These are phyloP conservation scores for Pipa parva DNA, from an alignment of 2,113 vertebrate genomes.

Conservation along the genomic window DNA sequence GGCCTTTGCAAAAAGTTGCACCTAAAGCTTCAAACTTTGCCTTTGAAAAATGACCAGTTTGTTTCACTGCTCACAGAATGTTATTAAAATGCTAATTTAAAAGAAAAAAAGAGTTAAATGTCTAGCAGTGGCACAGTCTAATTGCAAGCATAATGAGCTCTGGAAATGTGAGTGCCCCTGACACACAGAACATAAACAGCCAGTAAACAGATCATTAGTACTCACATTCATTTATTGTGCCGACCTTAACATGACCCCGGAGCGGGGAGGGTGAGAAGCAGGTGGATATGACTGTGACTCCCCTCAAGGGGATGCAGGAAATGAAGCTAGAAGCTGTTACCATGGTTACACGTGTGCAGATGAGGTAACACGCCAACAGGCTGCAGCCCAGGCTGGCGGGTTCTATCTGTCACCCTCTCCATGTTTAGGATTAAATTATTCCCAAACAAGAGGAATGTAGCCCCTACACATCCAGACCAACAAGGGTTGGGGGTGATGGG, in stretches of 20 bases:
- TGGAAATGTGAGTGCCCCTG: slow-evolving; percentile 74
- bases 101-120: slow-evolving; percentile 76
- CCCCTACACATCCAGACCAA: slow-evolving; percentile 5
- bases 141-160: slow-evolving; percentile 78
- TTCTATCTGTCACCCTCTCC: slow-evolving; percentile 46
- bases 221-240: slow-evolving; percentile 73
- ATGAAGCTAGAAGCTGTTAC: slow-evolving; percentile 66
- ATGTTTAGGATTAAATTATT: slow-evolving; percentile 51
- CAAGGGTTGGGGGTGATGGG: background rate
- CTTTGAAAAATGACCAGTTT: slow-evolving; percentile 76
- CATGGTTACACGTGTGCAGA: slow-evolving; percentile 66
- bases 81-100: slow-evolving; percentile 83
- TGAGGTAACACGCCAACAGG: slow-evolving; percentile 61
- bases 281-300: slow-evolving; percentile 71
- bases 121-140: slow-evolving; percentile 72
- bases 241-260: slow-evolving; percentile 71
- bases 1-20: slow-evolving; percentile 57
- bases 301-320: slow-evolving; percentile 69
- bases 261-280: slow-evolving; percentile 69
- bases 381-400: slow-evolving; percentile 53
- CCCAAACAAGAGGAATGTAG: slow-evolving; percentile 49
- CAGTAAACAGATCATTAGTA: slow-evolving; percentile 75
- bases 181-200: slow-evolving; percentile 75
- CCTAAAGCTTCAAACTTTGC: slow-evolving; percentile 72
- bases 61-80: slow-evolving; percentile 69